Evolutionary conservation across 1,140 invertebrate genomes (phyloP), one percentile per base, ranked within the genome.

Genomic region (Drosophila santomea): DNA sequence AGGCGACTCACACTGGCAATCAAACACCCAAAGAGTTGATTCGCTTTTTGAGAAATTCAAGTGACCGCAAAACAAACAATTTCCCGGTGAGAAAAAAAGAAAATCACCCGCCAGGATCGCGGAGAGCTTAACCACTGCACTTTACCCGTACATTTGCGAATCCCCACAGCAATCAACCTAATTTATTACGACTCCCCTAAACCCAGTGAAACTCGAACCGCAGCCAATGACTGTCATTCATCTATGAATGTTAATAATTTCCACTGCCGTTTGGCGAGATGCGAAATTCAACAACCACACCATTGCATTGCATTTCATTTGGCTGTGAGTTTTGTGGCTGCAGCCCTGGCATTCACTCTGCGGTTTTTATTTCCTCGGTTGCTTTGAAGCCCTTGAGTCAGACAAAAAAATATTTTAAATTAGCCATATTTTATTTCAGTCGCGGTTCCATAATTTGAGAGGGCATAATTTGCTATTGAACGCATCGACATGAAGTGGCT

Each of bases 141-240:
- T 12, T 39, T 12, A 51, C 8, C 15, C 55, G 39, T 60, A 35
- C 50, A n/a, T 39, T 20, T 45, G 56, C 43, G 63, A 76, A 68
- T 39, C 51, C 84, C 71, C 83, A 45, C 44, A 72, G 73, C 83
- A 88, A 84, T 88, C 80, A 88, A 88, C 80, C 84, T 89, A 88
- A 88, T 88, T 88, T 89, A 78, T 80, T 88, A 80, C 78, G 64
- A 60, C 60, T 48, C 41, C 41, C 47, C 4, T 38, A 10, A 64
- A 41, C 23, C 36, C 20, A 35, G 12, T 17, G 10, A 45, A 51
- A 23, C 61, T 12, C 39, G 25, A 62, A 35, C 69, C 71, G 43
- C 71, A 52, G 41, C 51, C 68, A 47, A 58, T 71, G 61, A 28
- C 51, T 75, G 72, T 75, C 61, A 75, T 75, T 66, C 61, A 75